Conservation (phyloP, 2,888 invertebrate genomes). For the Ennomos quercinarius region DNA sequence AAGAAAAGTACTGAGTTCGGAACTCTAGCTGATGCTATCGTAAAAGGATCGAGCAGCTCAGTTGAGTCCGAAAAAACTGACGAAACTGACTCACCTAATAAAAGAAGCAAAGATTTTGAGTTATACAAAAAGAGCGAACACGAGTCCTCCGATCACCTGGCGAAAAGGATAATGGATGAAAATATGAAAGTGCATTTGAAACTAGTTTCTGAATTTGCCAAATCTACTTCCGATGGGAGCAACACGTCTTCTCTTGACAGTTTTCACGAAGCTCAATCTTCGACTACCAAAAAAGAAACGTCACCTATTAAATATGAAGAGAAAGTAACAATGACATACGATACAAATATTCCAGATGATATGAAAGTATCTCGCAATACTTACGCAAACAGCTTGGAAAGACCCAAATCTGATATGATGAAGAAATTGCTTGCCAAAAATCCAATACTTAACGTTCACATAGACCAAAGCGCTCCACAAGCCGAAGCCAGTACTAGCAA, state of each 20-base stretch:
- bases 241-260: slow-evolving; percentile 75
- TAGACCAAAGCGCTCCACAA: slow-evolving; percentile 67
- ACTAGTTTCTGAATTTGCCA: slow-evolving; percentile 79
- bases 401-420: slow-evolving; percentile 87
- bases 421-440: slow-evolving; percentile 84
- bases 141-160: slow-evolving; percentile 78
- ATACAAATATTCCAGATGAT: slow-evolving; percentile 87
- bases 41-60: slow-evolving; percentile 82
- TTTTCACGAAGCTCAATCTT: slow-evolving; percentile 61
- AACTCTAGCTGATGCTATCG: slow-evolving; percentile 90
- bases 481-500: slow-evolving; percentile 65
- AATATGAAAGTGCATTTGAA: slow-evolving; percentile 80
- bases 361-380: slow-evolving; percentile 87
- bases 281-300: slow-evolving; percentile 52
- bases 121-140: slow-evolving; percentile 63
- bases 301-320: slow-evolving; percentile 72
- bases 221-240: slow-evolving; percentile 79
- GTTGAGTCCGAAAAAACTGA: slow-evolving; percentile 74
- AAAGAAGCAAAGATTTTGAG: slow-evolving; percentile 59
- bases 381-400: slow-evolving; percentile 86
- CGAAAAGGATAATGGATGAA: slow-evolving; percentile 78
- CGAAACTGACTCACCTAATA: slow-evolving; percentile 52
- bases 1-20: slow-evolving; percentile 92
- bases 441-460: slow-evolving; percentile 77
- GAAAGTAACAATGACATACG: slow-evolving; percentile 77